phyloP scores from a whole-genome alignment of 2,797 vertebrate species.

The Prunella strophiata region DNA sequence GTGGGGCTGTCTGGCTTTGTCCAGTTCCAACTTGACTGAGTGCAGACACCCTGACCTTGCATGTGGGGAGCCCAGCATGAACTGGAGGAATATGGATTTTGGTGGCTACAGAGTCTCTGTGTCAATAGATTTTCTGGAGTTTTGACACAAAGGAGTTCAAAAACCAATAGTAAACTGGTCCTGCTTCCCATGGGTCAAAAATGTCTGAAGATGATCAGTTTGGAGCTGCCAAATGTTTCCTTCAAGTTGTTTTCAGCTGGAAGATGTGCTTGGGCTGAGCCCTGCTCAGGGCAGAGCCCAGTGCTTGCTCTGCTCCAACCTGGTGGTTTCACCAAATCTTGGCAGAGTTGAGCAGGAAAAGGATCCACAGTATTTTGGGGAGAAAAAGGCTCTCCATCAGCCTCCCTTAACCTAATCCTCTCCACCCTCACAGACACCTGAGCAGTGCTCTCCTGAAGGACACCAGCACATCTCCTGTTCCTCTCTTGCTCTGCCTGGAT shows the following conservation, averaged over 20 bases:
- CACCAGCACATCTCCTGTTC: not conserved
- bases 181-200: not conserved
- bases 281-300: not conserved
- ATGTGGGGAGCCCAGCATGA: accelerated
- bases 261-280: not conserved
- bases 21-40: not conserved
- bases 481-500: accelerated
- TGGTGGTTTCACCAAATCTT: too few relatives aligned
- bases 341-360: not conserved
- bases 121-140: not conserved
- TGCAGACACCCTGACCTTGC: not conserved
- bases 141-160: not conserved
- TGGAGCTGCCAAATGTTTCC: not conserved
- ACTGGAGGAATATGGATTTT: not conserved
- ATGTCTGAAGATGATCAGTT: not conserved
- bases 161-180: not conserved
- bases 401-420: not conserved
- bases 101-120: not conserved
- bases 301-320: not conserved
- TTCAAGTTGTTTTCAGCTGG: not conserved
- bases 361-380: not conserved
- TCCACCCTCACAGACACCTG: not conserved
- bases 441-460: not conserved
- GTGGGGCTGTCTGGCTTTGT: not conserved
- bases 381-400: not conserved